Percentiles rank a stretch among this genome's conserved stretches.
These are phyloP conservation scores for Drosophila pseudoananassae DNA, from an alignment of 1,140 invertebrate species.

Conservation along the genomic window DNA sequence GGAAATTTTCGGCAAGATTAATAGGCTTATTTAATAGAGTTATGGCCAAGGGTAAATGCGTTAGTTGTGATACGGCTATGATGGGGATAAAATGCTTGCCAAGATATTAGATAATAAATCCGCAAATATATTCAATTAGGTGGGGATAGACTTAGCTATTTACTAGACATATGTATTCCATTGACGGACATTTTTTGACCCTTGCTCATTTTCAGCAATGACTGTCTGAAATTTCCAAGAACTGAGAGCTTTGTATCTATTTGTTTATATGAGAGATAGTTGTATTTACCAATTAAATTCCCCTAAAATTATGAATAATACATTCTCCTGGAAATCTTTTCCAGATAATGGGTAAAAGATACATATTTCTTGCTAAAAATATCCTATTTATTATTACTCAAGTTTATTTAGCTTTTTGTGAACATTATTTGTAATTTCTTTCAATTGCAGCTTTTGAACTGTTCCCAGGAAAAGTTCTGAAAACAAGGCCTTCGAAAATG, in stretches of 20 bases:
- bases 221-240: background rate
- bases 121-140: background rate
- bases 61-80: slow-evolving; percentile 7
- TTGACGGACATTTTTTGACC: too few species aligned
- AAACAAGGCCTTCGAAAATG: slow-evolving; percentile 31
- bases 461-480: slow-evolving; percentile 29
- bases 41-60: slow-evolving; percentile 50
- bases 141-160: too few species aligned
- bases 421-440: slow-evolving; percentile 12
- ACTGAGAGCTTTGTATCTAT: background rate
- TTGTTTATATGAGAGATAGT: background rate
- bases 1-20: slow-evolving; percentile 65
- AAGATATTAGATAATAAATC: slow-evolving; percentile 17
- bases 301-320: background rate
- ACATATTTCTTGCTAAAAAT: background rate
- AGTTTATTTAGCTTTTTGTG: background rate
- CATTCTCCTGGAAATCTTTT: background rate
- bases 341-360: background rate
- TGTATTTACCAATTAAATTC: slow-evolving; percentile 1
- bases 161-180: too few species aligned
- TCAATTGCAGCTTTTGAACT: slow-evolving; percentile 16
- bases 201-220: background rate
- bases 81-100: slow-evolving; percentile 28
- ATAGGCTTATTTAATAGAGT: slow-evolving; percentile 64
- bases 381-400: background rate